Evolutionary conservation across 1,140 invertebrate species (phyloP).

Genomic region (Sminthurinus signatus): DNA sequence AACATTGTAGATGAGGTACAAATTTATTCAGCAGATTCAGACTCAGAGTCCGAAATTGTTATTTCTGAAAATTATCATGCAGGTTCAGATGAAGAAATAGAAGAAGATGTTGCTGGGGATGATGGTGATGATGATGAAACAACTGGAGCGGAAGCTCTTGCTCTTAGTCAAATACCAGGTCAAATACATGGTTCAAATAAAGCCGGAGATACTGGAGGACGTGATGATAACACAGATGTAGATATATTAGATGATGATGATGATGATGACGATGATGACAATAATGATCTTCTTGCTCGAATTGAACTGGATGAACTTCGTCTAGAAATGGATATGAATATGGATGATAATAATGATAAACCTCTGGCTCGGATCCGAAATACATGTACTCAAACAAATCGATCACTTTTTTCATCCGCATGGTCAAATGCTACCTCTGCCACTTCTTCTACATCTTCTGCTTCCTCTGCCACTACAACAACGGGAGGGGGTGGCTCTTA

Average conservation of each 20-base stretch:
- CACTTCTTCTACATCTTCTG: too few species aligned
- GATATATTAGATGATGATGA: not conserved
- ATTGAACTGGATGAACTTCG: constrained; percentile 15
- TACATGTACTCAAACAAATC: constrained; percentile 17
- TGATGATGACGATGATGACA: constrained; percentile 8
- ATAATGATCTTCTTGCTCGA: constrained; percentile 12
- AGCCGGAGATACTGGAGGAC: too few species aligned
- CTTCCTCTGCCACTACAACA: too few species aligned
- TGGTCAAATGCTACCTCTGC: constrained; percentile 1
- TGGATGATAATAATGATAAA: not conserved
- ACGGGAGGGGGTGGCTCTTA: constrained; percentile 3
- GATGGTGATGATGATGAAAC: not conserved
- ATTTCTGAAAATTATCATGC: not conserved
- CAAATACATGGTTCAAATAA: too few species aligned
- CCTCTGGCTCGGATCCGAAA: not conserved
- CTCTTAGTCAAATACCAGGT: too few species aligned
- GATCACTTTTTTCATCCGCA: constrained; percentile 17
- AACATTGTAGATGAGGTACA: not conserved
- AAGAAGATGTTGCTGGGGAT: not conserved
- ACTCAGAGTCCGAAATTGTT: constrained; percentile 23
- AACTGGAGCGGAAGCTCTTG: too few species aligned
- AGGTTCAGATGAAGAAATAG: constrained; percentile 3
- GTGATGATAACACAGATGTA: too few species aligned
- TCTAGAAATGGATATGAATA: constrained; percentile 1
- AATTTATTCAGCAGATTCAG: constrained; percentile 12